phyloP scores from a whole-genome alignment of 1,140 invertebrate genomes.

The Aphis gossypii region DNA sequence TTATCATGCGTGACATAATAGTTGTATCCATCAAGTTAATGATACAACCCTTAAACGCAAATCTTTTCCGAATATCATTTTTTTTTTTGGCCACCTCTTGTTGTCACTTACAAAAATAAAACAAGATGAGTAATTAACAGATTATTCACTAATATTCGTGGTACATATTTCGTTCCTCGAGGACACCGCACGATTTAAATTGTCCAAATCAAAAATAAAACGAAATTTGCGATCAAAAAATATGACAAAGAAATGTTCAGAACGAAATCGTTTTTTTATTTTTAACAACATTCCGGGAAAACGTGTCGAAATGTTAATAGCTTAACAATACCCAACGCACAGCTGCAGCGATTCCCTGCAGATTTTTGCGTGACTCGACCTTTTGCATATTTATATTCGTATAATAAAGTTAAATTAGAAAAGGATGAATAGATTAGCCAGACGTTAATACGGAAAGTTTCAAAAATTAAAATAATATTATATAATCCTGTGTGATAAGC shows the following conservation, averaged over 20 bases:
- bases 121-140: background rate
- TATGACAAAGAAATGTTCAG: background rate
- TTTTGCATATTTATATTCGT: constrained; percentile 1
- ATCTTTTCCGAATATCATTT: background rate
- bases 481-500: background rate
- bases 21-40: background rate
- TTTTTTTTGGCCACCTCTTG: background rate
- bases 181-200: background rate
- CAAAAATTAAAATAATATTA: constrained; percentile 11
- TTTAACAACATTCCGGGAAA: background rate
- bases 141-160: background rate
- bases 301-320: background rate
- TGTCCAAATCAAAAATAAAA: background rate
- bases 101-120: background rate
- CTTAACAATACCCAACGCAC: background rate
- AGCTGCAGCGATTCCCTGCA: background rate
- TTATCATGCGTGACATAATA: background rate
- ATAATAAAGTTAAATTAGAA: constrained; percentile 19
- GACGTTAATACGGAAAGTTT: background rate
- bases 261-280: background rate
- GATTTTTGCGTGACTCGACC: background rate
- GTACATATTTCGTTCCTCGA: background rate
- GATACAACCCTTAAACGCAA: background rate
- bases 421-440: background rate
- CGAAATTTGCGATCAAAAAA: background rate